Evolutionary conservation across 2,888 invertebrate species (phyloP).

Genomic region (Sminthurinus aureus): DNA sequence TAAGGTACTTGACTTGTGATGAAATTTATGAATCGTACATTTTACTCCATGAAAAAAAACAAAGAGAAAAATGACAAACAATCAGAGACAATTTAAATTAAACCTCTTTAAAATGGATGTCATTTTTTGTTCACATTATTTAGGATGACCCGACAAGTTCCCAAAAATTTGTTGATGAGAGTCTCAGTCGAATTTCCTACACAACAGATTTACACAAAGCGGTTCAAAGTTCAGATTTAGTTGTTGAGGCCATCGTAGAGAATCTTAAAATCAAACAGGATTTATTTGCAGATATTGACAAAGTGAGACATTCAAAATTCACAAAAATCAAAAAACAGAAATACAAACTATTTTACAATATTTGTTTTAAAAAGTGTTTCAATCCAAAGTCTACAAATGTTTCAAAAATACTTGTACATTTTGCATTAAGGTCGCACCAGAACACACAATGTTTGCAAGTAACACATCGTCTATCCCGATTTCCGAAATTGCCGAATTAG

Average conservation of each 20-base stretch:
- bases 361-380: neutral
- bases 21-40: too few relatives aligned
- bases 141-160: constrained; percentile 70
- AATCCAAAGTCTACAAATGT: too few relatives aligned
- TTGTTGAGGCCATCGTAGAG: constrained; percentile 71
- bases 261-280: constrained; percentile 68
- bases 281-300: constrained; percentile 66
- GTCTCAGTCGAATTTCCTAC: constrained; percentile 61
- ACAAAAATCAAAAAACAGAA: too few relatives aligned
- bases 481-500: constrained; percentile 77
- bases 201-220: constrained; percentile 63
- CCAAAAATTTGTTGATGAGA: constrained; percentile 73
- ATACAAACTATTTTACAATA: neutral
- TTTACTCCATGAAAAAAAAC: too few relatives aligned
- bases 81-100: neutral
- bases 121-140: too few relatives aligned
- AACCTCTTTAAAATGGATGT: too few relatives aligned
- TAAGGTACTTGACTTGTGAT: constrained; percentile 41
- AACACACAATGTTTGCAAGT: constrained; percentile 81
- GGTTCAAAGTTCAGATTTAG: constrained; percentile 66
- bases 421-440: constrained; percentile 73
- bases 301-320: constrained; percentile 25
- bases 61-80: neutral
- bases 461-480: constrained; percentile 90
- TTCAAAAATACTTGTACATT: too few relatives aligned